Conservation (phyloP, 2,888 invertebrate species). For the Halocaridina rubra region DNA sequence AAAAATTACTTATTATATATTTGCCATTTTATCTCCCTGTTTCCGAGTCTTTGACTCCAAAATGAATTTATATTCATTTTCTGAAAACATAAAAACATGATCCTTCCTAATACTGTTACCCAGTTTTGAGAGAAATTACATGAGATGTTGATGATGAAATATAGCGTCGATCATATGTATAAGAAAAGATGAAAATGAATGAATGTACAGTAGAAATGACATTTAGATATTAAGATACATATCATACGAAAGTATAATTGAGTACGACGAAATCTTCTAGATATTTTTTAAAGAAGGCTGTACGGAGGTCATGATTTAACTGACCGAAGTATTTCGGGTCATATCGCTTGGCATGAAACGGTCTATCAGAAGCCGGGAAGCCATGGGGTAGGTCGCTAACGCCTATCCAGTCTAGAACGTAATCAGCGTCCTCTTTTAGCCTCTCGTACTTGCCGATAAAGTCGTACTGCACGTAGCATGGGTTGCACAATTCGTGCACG, state of each 20-base stretch:
- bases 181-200: no score
- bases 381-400: neutral
- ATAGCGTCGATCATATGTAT: no score
- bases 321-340: constrained; percentile 31
- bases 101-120: no score
- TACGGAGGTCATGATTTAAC: neutral
- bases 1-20: no score
- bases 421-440: constrained; percentile 33
- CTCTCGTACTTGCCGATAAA: constrained; percentile 42
- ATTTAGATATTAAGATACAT: no score
- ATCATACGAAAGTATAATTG: constrained; percentile 15
- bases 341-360: constrained; percentile 22
- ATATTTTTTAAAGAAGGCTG: constrained; percentile 26
- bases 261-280: constrained; percentile 29
- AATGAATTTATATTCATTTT: no score
- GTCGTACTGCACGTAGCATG: constrained; percentile 39
- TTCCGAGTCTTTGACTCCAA: no score
- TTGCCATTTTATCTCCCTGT: no score
- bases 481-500: constrained; percentile 37
- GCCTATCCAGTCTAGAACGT: constrained; percentile 36
- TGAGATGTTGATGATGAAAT: no score
- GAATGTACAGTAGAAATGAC: no score
- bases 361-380: constrained; percentile 25
- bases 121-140: no score
- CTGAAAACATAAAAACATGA: no score